A percentile compares a stretch with the other conserved stretches of the same genome.
Evolutionary conservation across 2,888 invertebrate genomes (phyloP).

Genomic region (Leucoma salicis): DNA sequence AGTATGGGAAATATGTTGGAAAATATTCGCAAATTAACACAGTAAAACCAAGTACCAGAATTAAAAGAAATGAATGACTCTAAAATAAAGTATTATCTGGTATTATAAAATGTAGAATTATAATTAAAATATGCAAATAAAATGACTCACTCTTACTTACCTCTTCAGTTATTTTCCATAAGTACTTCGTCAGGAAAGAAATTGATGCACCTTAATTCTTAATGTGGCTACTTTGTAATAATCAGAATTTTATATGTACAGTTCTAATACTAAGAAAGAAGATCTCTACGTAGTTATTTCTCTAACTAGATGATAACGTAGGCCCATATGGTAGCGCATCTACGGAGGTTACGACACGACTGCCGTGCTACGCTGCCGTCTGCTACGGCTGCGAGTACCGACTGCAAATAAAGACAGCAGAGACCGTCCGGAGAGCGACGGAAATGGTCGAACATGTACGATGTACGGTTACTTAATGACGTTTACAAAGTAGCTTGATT

Average conservation of each 20-base stretch:
- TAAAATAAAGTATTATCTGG: too few relatives aligned
- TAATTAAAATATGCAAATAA: too few relatives aligned
- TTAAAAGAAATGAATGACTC: too few relatives aligned
- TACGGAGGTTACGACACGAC: conserved; percentile 67
- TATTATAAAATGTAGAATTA: too few relatives aligned
- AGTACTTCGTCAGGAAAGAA: conserved; percentile 27
- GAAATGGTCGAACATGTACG: conserved; percentile 51
- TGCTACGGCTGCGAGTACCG: conserved; percentile 42
- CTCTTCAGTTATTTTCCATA: conserved; percentile 28
- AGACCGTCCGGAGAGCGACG: conserved; percentile 51
- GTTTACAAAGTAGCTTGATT: conserved; percentile 40
- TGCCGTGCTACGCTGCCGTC: conserved; percentile 62
- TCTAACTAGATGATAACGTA: conserved; percentile 40
- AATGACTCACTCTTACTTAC: too few relatives aligned
- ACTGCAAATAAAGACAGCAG: conserved; percentile 57
- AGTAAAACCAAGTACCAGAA: too few relatives aligned
- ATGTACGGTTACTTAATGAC: conserved; percentile 55
- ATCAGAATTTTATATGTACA: conserved; percentile 21
- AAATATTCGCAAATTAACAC: too few relatives aligned
- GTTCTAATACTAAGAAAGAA: conserved; percentile 28
- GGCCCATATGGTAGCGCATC: conserved; percentile 33
- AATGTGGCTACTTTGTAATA: background rate
- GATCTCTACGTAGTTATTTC: conserved; percentile 26
- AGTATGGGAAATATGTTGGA: too few relatives aligned
- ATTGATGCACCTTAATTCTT: conserved; percentile 4